A percentile compares a stretch with the other conserved stretches of the same genome.
These are phyloP conservation scores for Heliangelus exortis DNA, from an alignment of 2,797 vertebrate genomes.

Conservation along the genomic window DNA sequence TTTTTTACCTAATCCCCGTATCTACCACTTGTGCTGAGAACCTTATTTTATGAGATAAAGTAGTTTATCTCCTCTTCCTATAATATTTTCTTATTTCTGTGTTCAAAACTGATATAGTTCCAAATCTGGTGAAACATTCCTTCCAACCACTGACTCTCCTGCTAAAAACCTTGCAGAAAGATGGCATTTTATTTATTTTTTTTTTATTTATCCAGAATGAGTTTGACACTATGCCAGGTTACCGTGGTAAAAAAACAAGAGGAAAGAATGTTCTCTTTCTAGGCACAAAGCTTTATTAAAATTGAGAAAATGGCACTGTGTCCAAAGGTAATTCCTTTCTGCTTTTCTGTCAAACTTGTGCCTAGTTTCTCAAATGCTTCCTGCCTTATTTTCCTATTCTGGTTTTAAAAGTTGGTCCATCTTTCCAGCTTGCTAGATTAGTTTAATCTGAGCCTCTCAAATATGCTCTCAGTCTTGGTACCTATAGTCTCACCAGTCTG, in stretches of 20 bases:
- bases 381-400: not conserved
- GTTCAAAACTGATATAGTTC: not conserved
- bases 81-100: not conserved
- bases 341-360: not conserved
- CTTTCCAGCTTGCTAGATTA: not conserved
- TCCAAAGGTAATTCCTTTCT: not conserved
- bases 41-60: not conserved
- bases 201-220: not conserved
- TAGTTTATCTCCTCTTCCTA: not conserved
- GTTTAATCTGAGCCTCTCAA: not conserved
- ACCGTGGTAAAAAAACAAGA: accelerated
- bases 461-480: not conserved
- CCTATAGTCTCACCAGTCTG: not conserved
- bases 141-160: not conserved
- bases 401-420: not conserved
- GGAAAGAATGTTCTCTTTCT: not conserved
- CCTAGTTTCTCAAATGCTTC: not conserved
- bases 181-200: not conserved
- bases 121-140: not conserved
- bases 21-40: not conserved
- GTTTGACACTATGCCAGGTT: not conserved
- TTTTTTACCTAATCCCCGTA: not conserved
- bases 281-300: not conserved
- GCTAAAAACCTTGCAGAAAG: not conserved
- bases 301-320: not conserved